Evolutionary conservation across 1,140 invertebrate genomes (phyloP).

Genomic region (Physella acuta): DNA sequence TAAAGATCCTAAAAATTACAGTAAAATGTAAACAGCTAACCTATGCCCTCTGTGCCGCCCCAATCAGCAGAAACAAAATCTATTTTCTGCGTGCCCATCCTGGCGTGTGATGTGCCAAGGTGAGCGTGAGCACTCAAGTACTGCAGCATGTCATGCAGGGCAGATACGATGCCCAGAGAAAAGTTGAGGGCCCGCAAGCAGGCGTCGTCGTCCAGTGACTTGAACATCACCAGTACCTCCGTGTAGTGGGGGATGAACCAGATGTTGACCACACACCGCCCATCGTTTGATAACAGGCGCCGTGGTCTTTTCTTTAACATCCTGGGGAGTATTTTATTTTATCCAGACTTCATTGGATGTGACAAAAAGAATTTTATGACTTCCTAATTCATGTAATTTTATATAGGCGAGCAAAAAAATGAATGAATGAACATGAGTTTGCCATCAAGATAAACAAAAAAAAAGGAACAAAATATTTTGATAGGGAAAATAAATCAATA

Average conservation of each 20-base stretch:
- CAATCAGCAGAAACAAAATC: conserved; percentile 55
- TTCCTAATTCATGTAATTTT: too few relatives aligned
- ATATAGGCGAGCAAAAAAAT: too few relatives aligned
- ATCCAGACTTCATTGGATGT: too few relatives aligned
- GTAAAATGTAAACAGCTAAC: too few relatives aligned
- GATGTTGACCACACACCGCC: conserved; percentile 55
- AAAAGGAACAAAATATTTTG: too few relatives aligned
- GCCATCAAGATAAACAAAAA: too few relatives aligned
- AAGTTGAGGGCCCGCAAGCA: conserved; percentile 44
- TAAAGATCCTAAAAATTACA: too few relatives aligned
- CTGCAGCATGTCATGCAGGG: conserved; percentile 57
- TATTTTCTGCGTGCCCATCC: conserved; percentile 43
- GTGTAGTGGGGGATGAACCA: conserved; percentile 60
- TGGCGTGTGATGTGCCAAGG: conserved; percentile 46
- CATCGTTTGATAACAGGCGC: conserved; percentile 52
- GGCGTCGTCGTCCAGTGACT: conserved; percentile 43
- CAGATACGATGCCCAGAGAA: conserved; percentile 43
- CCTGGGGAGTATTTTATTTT: too few relatives aligned
- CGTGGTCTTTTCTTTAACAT: conserved; percentile 49
- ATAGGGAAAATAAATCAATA: too few relatives aligned
- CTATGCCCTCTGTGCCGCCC: conserved; percentile 58
- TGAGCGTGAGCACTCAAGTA: conserved; percentile 55
- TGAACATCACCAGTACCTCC: conserved; percentile 56
- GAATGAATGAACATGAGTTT: too few relatives aligned
- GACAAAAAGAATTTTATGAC: too few relatives aligned